Evolutionary conservation across 2,113 vertebrate genomes (phyloP).

Genomic region (Patagioenas fasciata): DNA sequence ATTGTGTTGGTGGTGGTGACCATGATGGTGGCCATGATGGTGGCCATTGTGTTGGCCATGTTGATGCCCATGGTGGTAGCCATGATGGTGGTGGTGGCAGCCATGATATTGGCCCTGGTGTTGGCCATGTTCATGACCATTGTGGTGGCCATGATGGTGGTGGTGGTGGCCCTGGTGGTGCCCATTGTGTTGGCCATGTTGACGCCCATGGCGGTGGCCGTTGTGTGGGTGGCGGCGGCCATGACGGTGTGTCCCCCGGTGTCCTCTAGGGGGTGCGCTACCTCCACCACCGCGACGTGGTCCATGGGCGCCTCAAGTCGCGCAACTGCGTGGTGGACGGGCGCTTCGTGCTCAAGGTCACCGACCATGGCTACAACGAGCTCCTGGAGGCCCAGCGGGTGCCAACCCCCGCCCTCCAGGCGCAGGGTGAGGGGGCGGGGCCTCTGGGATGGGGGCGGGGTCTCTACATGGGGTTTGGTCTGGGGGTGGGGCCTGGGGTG

Average conservation of each 20-base stretch:
- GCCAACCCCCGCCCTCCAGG: background rate
- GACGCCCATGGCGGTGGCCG: too few relatives aligned
- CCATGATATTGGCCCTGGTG: background rate
- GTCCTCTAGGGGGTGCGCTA: slow-evolving; percentile 85
- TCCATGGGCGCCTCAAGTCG: slow-evolving; percentile 91
- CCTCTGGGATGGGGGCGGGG: too few relatives aligned
- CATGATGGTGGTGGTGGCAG: background rate
- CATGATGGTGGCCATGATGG: background rate
- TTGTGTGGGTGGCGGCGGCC: too few relatives aligned
- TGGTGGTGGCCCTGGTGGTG: background rate
- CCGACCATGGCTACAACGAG: slow-evolving; percentile 87
- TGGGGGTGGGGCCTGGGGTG: too few relatives aligned
- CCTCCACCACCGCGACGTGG: slow-evolving; percentile 83
- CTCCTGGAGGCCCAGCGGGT: slow-evolving; percentile 79
- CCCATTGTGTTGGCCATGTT: background rate
- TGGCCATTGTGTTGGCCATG: too few relatives aligned
- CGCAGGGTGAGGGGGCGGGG: slow-evolving; percentile 73
- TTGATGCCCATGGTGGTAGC: background rate
- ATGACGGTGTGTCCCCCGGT: too few relatives aligned
- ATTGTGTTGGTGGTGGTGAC: background rate
- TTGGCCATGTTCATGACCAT: accelerated
- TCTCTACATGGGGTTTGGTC: too few relatives aligned
- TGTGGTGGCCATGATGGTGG: background rate
- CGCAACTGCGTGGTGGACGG: slow-evolving; percentile 94
- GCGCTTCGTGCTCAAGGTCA: slow-evolving; percentile 92